Evolutionary conservation across 2,113 vertebrate genomes (phyloP), one percentile per base, ranked within the genome.

Genomic region (Prunella himalayana): DNA sequence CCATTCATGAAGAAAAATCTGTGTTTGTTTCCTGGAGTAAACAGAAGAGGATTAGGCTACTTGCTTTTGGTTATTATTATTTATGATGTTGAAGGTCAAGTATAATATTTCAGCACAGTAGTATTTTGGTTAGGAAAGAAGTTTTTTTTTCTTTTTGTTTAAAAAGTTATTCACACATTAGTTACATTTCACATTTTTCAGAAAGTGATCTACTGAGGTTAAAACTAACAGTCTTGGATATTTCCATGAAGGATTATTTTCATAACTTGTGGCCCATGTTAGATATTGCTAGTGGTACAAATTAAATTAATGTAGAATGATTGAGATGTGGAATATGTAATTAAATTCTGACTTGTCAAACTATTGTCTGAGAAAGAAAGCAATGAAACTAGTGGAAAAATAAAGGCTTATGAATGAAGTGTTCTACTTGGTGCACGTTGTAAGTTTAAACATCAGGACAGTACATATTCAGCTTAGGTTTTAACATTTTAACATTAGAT

Each of bases 61-160:
- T 94, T 92, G 47, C 60, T 86, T 85, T 83, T 73, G 70, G 35
- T 87, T 91, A 80, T 95, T 94, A 66, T 85, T 59, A 85, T 51
- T 77, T 75, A 45, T 70, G 44, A 45, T 92, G 21, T 41, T 80
- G 53, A 90, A 93, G n/a, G 57, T 92, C 66, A 86, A 39, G 31
- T 91, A 24, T 82, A 80, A 19, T 86, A 82, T 71, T 90, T 80
- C 72, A 84, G 18, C 50, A 68, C 15, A 22, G 41, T 75, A 65
- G 60, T 61, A 63, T 83, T 91, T 70, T 16, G 11, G 11, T 76
- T 78, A 90, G 39, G 33, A 83, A 80, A 69, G 17, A 77, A 49
- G 49, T 28, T 51, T 81, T 91, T 85, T 78, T 25, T 37, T 37
- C 42, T 57, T 69, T 88, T 73, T 4, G 2, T 88, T 84, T 87